Base-by-base conservation (phyloP, 2,113 vertebrate species). In the Seriola rivoliana region DNA sequence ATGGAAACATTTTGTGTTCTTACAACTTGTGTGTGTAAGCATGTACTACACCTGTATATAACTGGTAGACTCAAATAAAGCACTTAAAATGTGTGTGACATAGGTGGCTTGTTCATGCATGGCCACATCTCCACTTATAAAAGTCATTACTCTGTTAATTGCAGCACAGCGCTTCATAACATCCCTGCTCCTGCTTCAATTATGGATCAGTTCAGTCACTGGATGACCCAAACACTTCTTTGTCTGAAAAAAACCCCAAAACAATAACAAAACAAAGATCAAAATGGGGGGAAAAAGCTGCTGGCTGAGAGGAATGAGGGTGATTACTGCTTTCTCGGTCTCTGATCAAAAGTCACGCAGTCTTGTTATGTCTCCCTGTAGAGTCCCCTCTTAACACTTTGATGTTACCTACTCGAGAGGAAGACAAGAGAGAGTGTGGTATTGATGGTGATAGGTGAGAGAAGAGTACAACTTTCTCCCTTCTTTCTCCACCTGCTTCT, bases 71-170 rank as follows among this genome's bases (percentile, higher is more conserved):
- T 46, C 21, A 58, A 60, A 70, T 59, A 63, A 58, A 78, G 50
- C 10, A 0, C 74, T 59, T 1, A 21, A 25, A 59, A 36, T 40
- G 71, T 57, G 46, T 68, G 66, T 50, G 63, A 14, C 62, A 23
- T 67, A 19, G 1, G 17, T n/a, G 63, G 25, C 4, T 78, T 29
- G 1, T 16, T 52, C 57, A n/a, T 46, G 65, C 1, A 5, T 57
- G 62, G 54, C 70, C 63, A 19, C 63, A 14, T 80, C 77, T 78
- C 70, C 68, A 83, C 82, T 74, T 68, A 57, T 25, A 52, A 48
- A 89, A 85, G 75, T 87, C 77, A 86, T 90, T 78, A 78, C 57
- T 77, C 34, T 2, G 59, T 80, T 78, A 69, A 73, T 78, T 73
- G 74, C 62, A 48, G 50, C 63, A 23, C 52, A 63, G 64, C 38